Percentiles rank a stretch among this genome's conserved stretches.
Conservation (phyloP, 2,797 vertebrate genomes). For the Mormyrus proboscirostris region DNA sequence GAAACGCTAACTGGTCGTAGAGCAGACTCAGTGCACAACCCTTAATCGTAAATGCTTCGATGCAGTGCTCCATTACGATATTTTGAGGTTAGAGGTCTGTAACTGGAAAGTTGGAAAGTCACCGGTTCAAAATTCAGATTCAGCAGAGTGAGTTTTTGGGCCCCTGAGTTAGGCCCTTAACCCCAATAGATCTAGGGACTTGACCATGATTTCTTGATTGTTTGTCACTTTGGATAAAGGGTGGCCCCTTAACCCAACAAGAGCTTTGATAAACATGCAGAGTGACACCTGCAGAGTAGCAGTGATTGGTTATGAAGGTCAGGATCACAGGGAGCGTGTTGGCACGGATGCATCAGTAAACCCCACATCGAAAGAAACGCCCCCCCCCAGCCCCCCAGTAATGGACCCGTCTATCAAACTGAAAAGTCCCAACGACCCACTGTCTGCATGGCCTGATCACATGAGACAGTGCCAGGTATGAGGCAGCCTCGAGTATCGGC, state of each 20-base stretch:
- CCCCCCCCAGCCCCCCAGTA: background rate
- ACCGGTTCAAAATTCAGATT: background rate
- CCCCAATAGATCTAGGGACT: background rate
- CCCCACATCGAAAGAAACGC: background rate
- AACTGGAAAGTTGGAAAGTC: background rate
- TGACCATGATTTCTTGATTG: background rate
- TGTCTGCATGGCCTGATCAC: background rate
- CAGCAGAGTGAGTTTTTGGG: background rate
- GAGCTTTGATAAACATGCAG: background rate
- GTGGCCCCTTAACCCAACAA: background rate
- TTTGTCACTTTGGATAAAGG: background rate
- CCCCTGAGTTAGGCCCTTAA: background rate
- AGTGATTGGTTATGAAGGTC: background rate
- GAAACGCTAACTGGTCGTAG: background rate
- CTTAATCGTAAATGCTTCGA: background rate
- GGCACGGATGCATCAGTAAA: background rate
- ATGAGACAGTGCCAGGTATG: background rate
- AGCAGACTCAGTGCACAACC: background rate
- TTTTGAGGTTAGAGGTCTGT: background rate
- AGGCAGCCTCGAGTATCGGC: background rate
- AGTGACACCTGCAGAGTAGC: background rate
- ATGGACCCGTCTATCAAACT: too few relatives aligned
- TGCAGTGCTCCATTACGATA: background rate
- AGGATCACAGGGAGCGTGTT: background rate
- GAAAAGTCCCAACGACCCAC: background rate